Base-by-base conservation (phyloP, 2,113 vertebrate genomes). In the Agelaius tricolor region DNA sequence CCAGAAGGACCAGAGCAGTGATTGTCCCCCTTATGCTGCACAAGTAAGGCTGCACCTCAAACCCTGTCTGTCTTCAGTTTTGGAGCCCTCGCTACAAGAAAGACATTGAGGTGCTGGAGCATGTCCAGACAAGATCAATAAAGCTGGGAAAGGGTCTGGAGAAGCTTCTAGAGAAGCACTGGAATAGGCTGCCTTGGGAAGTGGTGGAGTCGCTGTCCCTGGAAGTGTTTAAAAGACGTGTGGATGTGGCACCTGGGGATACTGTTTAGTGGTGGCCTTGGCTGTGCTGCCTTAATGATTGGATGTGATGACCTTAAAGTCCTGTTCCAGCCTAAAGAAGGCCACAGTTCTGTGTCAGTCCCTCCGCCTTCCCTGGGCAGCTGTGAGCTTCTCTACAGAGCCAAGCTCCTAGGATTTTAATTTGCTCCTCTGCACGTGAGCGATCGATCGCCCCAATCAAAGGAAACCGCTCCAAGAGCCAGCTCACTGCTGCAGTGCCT, bases 251-350 rank as follows among this genome's bases (percentile, higher is more conserved):
- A 61, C 41, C 43, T 30, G 55, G 23, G 41, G 37, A 57, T 43
- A 15, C 0, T 3, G 31, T 21, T 75, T 44, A 22, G 41, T 18
- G 55, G 49, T 69, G 49, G 69, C 69, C n/a, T 43, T 49, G 75
- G 18, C 75, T 55, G 35, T 7, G 47, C 31, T 68, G n/a, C 1
- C 0, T 37, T 51, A 26, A 39, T 5, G 19, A 31, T 18, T 57
- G 41, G 35, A 30, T 35, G 43, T 0, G 0, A 43, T 30, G 54
- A 26, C 44, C 47, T 21, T 15, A 16, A 51, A 63, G 27, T 21
- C 44, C 49, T 30, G 2, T n/a, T 63, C 62, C 49, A 57, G 0
- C 19, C 62, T n/a, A 30, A 69, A 49, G 7, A 10, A 51, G 16
- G 49, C 39, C 37, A 21, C 2, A 8, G 37, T 5, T 61, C 54